Base-by-base conservation (phyloP, 2,113 vertebrate species). In the Mus musculus region DNA sequence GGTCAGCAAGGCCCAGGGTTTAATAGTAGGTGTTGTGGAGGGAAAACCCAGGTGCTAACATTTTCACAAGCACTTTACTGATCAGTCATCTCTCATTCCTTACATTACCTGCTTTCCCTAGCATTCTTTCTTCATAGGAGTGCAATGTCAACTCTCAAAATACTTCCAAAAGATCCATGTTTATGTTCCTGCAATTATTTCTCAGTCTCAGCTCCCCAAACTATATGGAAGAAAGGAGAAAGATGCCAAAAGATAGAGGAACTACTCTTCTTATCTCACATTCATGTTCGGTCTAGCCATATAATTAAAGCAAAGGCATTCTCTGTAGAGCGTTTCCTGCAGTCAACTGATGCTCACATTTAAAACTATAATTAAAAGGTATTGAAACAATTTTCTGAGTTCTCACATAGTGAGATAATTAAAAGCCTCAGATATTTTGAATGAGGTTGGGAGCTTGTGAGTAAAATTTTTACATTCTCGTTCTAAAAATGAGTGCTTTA, bases 241-340 rank as follows among this genome's bases (percentile, higher is more conserved):
- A 88, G 17, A 39, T 95, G 65, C 14, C 72, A 72, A 93, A 89
- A 86, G 49, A 88, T 88, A 91, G 56, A 72, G 30, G 12, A 54
- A 7, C 49, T 28, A 56, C 9, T 71, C 3, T 39, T 39, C 7
- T 22, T 72, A 56, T n/a, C 30, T 87, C 86, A 56, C 36, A 16
- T 54, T 54, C 22, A 22, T 22, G 17, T 46, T 65, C 54, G 67
- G 16, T 87, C 42, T 54, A 91, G 72, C 30, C 17, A 77, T 65
- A 42, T 52, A 94, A 88, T 89, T 96, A 95, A 94, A 87, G 78
- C 69, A 54, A 88, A 93, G 71, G 61, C 69, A 84, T 90, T 89
- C 30, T 93, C 52, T 69, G 16, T 42, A 33, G 49, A 89, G 1
- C 72, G 9, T 92, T 91, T 96, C 30, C 49, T 88, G 54, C 24